Evolutionary conservation across 2,113 vertebrate species (phyloP), one percentile per base, ranked within the genome.

Genomic region (Cricetomys ansorgei): DNA sequence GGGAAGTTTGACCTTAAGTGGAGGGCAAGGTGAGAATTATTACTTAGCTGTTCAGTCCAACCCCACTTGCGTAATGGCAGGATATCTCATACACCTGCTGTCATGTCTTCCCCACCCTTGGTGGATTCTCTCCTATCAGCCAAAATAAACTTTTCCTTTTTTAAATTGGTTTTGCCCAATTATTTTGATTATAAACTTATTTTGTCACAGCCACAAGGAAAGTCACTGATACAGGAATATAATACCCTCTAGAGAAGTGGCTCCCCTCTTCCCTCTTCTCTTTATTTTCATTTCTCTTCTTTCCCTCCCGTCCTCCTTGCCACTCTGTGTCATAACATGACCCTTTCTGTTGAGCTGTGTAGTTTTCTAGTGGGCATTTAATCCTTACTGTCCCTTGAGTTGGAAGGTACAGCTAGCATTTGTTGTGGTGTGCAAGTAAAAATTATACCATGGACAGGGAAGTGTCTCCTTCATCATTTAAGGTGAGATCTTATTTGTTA

Each of bases 1-100:
- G 80, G 94, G 57, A 43, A 67, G 73, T 88, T 77, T 92, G 69
- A 85, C 85, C 65, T 87, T 57, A 69, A 88, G 45, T 65, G 79
- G 55, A 94, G 75, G 80, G 29, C 64, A 80, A 85, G 84, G 88
- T 8, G 1, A 37, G 70, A 80, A 40, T 90, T n/a, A 89, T 72
- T 70, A 72, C 75, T 86, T 62, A 76, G 6, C 1, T 27, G 92
- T 80, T 53, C 83, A n/a, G 83, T 62, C 37, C 23, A 0, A 57
- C 19, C 64, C 53, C 69, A 50, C 70, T 90, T 53, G 53, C 45
- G 13, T 37, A 31, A 19, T 65, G 27, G 40, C 3, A 15, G 62
- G 15, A 87, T 13, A 29, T 10, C 17, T 37, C 83, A 10, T 19
- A 7, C 11, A 2, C 31, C 62, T 50, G 62, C 62, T 67, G 7